Evolutionary conservation across 2,888 invertebrate species (phyloP), one percentile per base, ranked within the genome.

Genomic region (Reticulitermes lucifugus): DNA sequence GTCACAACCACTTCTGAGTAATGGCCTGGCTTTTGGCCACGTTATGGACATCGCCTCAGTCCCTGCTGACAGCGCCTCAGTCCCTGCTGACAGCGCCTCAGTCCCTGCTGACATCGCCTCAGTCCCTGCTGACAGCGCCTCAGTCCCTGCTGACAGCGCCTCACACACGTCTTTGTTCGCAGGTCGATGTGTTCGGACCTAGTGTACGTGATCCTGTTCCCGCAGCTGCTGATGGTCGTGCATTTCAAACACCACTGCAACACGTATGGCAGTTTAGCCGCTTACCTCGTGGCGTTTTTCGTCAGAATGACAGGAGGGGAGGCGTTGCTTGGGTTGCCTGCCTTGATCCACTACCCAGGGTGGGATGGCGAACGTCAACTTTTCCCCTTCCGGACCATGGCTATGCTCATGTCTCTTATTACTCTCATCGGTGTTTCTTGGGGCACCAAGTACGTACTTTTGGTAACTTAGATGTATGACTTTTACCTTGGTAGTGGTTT

Each of bases 121-220:
- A 25, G 0, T 25, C 25, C 25, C 25, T 25, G 25, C 25, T 25
- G 35, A 4, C 35, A 35, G 2, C 35, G 35, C 35, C 35, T 35
- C 35, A 35, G 35, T 25, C 35, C 35, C 12, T 46, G 46, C 9
- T 46, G 4, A 25, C 46, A 46, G 35, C 46, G 46, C 9, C 12
- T 46, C 1, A 46, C 46, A 12, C 46, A 12, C 9, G 9, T 46
- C 46, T 46, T 12, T 55, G 55, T 55, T 18, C 55, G 12, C 91
- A 96, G 96, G 96, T 98, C 98, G 87, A 96, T 99, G 95, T 99
- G 99, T 92, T 98, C 99, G 79, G 99, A 99, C 92, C 93, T 99
- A 90, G 99, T 99, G 88, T 99, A 99, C 93, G 98, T 99, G 88
- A 98, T 99, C 90, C 94, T 99, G 88, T 99, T 99, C 92, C 99